Base-by-base conservation (phyloP, 2,888 invertebrate species). In the Syrista parreyssii region DNA sequence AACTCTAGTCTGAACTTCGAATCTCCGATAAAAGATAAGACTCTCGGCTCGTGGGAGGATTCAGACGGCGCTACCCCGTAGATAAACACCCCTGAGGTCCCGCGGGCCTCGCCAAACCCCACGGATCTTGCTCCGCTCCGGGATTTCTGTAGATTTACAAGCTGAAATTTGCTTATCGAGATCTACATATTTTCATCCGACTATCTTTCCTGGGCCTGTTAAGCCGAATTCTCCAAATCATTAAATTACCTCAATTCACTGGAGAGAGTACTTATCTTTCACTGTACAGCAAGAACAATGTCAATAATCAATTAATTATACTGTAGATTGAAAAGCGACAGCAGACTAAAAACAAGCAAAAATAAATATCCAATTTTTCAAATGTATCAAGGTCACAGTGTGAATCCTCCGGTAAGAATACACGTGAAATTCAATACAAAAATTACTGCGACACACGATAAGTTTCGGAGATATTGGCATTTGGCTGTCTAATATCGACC, bases 21-120 rank as follows among this genome's bases (percentile, higher is more conserved):
- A 85, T 88, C 85, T 84, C 83, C 83, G 85, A 87, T 88, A 82
- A 78, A 76, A 86, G 89, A 88, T 88, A 88, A 88, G 84, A 79
- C 82, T 72, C 75, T 73, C 75, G 77, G 79, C 79, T 78, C 80
- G 83, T 80, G 86, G 83, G 83, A 77, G 77, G 75, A 85, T 84
- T 85, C 78, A 34, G 77, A 77, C 73, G 80, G 79, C 75, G 80
- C 81, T 86, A 84, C 83, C 85, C 86, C 83, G 80, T 87, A 86
- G 88, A 87, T 87, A 88, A 88, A 88, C 84, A 86, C 79, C 81
- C 82, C 79, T 81, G 81, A 77, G 75, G 75, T 75, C 77, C 72
- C 68, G 71, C 68, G n/a, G 68, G n/a, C 36, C 68, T 75, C 79
- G 79, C 77, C 78, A 74, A 77, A 75, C 55, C 79, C 40, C 77